Evolutionary conservation across 92 coral and sea anemone genomes (phyloP).

Genomic region (Anthopleura xanthogrammica): DNA sequence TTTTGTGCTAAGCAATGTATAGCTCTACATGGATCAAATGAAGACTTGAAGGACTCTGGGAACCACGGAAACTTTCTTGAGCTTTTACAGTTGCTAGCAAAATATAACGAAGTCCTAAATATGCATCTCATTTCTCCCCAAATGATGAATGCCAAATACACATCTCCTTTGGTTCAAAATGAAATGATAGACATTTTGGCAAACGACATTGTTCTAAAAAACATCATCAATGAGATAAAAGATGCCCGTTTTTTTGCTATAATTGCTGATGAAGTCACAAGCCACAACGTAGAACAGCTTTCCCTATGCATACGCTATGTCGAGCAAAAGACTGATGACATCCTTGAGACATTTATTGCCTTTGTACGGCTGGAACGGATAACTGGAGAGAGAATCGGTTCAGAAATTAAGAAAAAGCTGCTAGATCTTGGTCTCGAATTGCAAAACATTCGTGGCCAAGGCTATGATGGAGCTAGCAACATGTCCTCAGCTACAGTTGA

Average conservation of each 20-base stretch:
- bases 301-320: neutral
- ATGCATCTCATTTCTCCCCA: neutral
- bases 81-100: neutral
- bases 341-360: slow-evolving; percentile 4
- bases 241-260: slow-evolving; percentile 17
- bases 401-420: neutral
- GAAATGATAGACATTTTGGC: slow-evolving; percentile 23
- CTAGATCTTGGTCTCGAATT: neutral
- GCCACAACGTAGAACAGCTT: slow-evolving; percentile 2
- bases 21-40: neutral
- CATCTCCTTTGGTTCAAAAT: slow-evolving; percentile 30
- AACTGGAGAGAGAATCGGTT: slow-evolving; percentile 8
- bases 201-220: slow-evolving; percentile 26
- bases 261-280: slow-evolving; percentile 12
- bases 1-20: slow-evolving; percentile 1
- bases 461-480: slow-evolving; percentile 39
- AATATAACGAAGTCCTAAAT: neutral
- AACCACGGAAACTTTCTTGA: neutral
- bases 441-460: slow-evolving; percentile 27
- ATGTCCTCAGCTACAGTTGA: slow-evolving; percentile 26
- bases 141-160: neutral
- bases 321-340: slow-evolving; percentile 8
- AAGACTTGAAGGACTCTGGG: slow-evolving; percentile 2
- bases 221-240: slow-evolving; percentile 17
- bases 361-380: slow-evolving; percentile 17